Base-by-base conservation (phyloP, 2,113 vertebrate species). In the Tetraodon nigroviridis region DNA sequence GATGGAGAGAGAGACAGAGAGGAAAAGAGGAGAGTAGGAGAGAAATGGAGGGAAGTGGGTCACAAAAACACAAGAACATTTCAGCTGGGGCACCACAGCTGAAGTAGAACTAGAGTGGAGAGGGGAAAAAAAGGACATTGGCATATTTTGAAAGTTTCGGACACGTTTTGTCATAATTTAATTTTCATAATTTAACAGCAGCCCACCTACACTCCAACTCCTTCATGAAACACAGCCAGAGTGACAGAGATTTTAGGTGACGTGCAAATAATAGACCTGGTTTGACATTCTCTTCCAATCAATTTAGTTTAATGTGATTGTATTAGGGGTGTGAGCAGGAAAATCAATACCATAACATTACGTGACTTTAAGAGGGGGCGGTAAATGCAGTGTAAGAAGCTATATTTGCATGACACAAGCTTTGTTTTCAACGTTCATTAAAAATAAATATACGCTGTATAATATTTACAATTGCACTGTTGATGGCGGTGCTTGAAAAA, bases 41-140 rank as follows among this genome's bases (percentile, higher is more conserved):
- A 70, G 80, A 73, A 69, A 66, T 70, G 76, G 27, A 75, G 80
- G 74, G 78, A 87, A 86, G 83, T 86, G 76, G 86, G 86, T 89
- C 87, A 87, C 55, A 64, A 55, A 64, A 59, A 51, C 71, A 55
- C 57, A 52, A 45, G 59, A 71, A 72, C 52, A 48, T 67, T 62
- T 61, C 62, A 69, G 58, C 65, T 63, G 67, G 71, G 60, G 32
- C 64, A 20, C 68, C 32, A 7, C 17, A 20, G 41, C 32, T 37
- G 32, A 37, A 11, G 32, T 37, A 12, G 32, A 37, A 1, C 8
- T 32, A 32, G 29, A 11, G 8, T 37, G 32, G 6, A 37, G 32
- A 37, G 32, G 24, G 32, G 24, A 27, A 27, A 27, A 27, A 6
- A 27, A 27, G 24, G 24, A 27, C 7, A 6, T 27, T 27, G 5